Base-by-base conservation (phyloP, 2,888 invertebrate species). In the Belgica antarctica region DNA sequence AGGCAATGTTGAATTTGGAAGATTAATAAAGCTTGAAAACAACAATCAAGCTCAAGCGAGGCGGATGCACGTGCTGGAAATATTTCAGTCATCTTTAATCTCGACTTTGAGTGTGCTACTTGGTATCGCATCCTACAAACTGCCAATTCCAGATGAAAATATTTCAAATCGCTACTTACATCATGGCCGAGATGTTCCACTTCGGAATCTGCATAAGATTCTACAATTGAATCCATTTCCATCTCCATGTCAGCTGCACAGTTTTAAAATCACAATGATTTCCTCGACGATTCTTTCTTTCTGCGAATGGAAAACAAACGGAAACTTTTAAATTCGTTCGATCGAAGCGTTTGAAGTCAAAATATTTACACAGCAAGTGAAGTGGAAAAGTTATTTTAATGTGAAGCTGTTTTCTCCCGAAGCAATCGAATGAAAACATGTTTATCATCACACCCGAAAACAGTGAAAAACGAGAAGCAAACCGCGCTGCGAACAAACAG, bases 181-280 rank as follows among this genome's bases (percentile, higher is more conserved):
- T 63, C 36, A 12, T 63, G 63, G 17, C 34, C 62, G 22, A 36
- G 15, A 8, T 52, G 52, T 22, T 52, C 52, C 17, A 52, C 22
- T 36, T 63, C 63, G 17, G 36, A 19, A 12, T 63, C 63, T 10
- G 52, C 22, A 22, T 63, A 62, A 28, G 31, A 63, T 17, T 63
- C 63, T 3, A 63, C 63, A 8, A 63, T 63, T 63, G 63, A 63
- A 63, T 63, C 63, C 63, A 63, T 36, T 17, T 63, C 63, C 15
- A 61, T 28, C 1, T 27, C 61, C 36, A 36, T 63, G 5, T 61
- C 12, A 25, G 61, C n/a, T 61, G 12, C 15, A 15, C 5, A 8
- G n/a, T n/a, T 47, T n/a, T 36, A 25, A 63, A 28, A 15, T n/a
- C 25, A 22, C 24, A 2, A 1, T 1, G 24, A 15, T 59, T 28